Conservation (phyloP, 2,797 vertebrate genomes). For the Gallinago nigripennis region DNA sequence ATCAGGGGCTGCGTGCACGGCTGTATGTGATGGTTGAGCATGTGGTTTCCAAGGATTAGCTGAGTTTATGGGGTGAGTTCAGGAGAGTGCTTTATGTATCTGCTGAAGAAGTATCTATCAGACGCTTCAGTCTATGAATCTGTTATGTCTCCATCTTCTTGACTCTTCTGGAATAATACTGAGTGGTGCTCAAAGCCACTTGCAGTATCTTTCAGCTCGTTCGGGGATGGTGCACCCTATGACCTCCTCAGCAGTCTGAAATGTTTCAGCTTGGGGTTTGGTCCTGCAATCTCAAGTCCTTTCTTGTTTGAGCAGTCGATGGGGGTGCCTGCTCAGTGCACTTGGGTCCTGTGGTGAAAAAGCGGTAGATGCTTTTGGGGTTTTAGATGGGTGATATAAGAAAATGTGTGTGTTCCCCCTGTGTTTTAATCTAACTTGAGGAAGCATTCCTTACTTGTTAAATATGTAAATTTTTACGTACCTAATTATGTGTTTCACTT, state of each 20-base stretch:
- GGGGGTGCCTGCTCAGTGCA: background rate
- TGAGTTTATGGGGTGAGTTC: background rate
- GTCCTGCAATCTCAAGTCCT: background rate
- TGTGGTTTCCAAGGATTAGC: accelerated
- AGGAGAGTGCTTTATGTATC: background rate
- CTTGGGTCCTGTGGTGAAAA: background rate
- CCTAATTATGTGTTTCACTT: background rate
- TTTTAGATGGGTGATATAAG: background rate
- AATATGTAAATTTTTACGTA: background rate
- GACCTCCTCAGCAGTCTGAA: background rate
- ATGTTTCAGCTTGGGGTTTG: background rate
- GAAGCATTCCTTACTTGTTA: background rate
- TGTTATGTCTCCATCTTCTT: background rate
- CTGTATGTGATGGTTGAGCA: accelerated
- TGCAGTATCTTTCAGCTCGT: background rate
- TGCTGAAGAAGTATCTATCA: background rate
- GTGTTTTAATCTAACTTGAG: background rate
- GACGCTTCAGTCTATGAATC: background rate
- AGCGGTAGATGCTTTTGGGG: background rate
- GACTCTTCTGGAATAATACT: background rate
- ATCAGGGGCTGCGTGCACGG: accelerated
- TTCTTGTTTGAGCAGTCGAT: background rate
- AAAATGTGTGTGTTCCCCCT: background rate
- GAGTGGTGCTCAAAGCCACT: background rate
- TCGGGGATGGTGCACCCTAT: accelerated